Evolutionary conservation across 2,888 invertebrate genomes (phyloP), one percentile per base, ranked within the genome.

Genomic region (Drosophila stalkeri): DNA sequence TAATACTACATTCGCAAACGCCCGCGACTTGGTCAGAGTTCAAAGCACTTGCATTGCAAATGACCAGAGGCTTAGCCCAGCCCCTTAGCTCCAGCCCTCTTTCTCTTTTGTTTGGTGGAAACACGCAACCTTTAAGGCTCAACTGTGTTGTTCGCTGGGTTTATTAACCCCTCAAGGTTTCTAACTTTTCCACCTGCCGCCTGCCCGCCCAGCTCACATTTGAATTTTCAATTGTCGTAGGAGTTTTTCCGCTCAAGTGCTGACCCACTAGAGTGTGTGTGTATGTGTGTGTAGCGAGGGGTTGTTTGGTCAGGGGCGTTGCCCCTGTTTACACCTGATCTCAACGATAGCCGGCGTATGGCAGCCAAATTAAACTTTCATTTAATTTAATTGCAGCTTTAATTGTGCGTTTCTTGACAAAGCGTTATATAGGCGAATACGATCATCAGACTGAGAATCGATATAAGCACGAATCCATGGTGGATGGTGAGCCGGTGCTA

Each of bases 391-490:
- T 94, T 94, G 69, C 94, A 97, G 97, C 97, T 6, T 93, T 98
- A 87, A 96, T 97, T 27, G 98, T 98, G 66, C 95, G 98, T 72
- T 98, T 98, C 92, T 94, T 98, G 73, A 98, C 98, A n/a, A 97
- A 96, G 91, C 94, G 98, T 66, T 98, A 97, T 93, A 98, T 98
- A 76, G 98, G 98, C 55, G 98, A 98, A 94, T 98, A 98, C 93
- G 98, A 98, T 92, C 97, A 98, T 92, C 97, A 98, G 93, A 96
- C 97, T 97, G 98, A 98, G 93, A 97, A 96, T 92, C 95, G 97
- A 93, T 98, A 98, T 93, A 98, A 97, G 91, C 97, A 98, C 92
- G 98, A 98, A 93, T 96, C 97, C 27, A 93, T 97, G 91, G 95
- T 98, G 72, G 97, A 98, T 89, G 96, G 97, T 16, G 98, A 98